These are phyloP conservation scores for Tetramorium simillimum DNA, from an alignment of 1,140 invertebrate genomes.

Conservation along the genomic window DNA sequence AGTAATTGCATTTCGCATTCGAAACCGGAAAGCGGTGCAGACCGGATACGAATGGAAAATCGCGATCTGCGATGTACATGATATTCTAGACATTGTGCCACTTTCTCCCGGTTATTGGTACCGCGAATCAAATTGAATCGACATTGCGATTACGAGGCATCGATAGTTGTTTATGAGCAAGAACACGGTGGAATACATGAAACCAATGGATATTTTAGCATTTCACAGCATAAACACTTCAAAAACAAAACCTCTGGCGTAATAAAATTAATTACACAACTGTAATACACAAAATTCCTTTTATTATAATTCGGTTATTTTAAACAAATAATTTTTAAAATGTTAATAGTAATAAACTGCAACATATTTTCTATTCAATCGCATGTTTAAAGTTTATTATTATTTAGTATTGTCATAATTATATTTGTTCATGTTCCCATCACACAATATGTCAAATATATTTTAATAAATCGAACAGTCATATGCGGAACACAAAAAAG, in stretches of 20 bases:
- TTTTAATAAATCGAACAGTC: neutral
- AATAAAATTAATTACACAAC: neutral
- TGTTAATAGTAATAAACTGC: too few relatives aligned
- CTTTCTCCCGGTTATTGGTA: neutral
- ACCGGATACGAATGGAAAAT: slow-evolving; percentile 4
- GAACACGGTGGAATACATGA: neutral
- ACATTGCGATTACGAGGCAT: neutral
- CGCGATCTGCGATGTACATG: neutral
- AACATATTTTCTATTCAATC: neutral
- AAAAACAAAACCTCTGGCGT: neutral
- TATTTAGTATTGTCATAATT: neutral
- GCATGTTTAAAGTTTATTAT: neutral
- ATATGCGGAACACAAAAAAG: neutral
- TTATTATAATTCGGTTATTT: neutral
- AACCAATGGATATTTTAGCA: neutral
- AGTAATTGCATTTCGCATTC: slow-evolving; percentile 40
- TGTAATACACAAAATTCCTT: neutral
- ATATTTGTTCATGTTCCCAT: neutral
- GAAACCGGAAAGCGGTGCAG: neutral
- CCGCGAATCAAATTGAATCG: neutral
- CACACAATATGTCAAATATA: neutral
- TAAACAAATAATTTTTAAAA: neutral
- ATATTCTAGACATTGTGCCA: slow-evolving; percentile 17
- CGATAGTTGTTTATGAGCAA: neutral
- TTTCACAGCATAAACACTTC: neutral